Base-by-base conservation (phyloP, 2,797 vertebrate species). In the Bufotes viridis region DNA sequence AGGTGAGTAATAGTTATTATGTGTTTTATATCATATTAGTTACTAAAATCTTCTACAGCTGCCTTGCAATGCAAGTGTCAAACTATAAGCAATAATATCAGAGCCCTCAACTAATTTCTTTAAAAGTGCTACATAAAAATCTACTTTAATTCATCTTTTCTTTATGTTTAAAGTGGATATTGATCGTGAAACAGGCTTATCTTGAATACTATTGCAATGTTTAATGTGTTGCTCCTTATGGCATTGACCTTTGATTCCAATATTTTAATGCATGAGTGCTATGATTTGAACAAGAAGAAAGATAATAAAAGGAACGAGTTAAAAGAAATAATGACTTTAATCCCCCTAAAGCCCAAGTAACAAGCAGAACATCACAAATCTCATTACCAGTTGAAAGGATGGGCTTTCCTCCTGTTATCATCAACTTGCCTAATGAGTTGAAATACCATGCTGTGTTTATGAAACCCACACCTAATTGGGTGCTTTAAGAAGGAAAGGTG, bases 391-490 rank as follows among this genome's bases (percentile, higher is more conserved):
- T 26, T 84, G 42, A 86, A 80, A 87, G 60, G 75, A 80, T 74
- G 69, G 63, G 29, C 61, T 89, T 84, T 79, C 55, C 65, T 89
- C 75, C 63, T 89, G 85, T 87, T 90, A 93, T 87, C 91, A 93
- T 89, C 91, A 91, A 70, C 90, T 92, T 92, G 89, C 75, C 92
- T 93, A 95, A 94, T 93, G 91, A 95, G 88, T 85, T 51, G 0
- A 90, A 91, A 90, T 90, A 90, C n/a, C 86, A 91, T 87, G 88
- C 93, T 91, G 78, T 92, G 90, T 93, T 93, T 93, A 92, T 91
- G 88, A 91, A 95, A 94, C 93, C 90, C 90, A 57, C 87, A 85
- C 82, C 94, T 94, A 94, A 93, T 90, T 94, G 92, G 89, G 69
- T 85, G 91, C 78, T 88, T 87, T 91, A 3, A 91, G 89, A 92